Evolutionary conservation across 2,113 vertebrate genomes (phyloP).

Genomic region (Prionailurus bengalensis): DNA sequence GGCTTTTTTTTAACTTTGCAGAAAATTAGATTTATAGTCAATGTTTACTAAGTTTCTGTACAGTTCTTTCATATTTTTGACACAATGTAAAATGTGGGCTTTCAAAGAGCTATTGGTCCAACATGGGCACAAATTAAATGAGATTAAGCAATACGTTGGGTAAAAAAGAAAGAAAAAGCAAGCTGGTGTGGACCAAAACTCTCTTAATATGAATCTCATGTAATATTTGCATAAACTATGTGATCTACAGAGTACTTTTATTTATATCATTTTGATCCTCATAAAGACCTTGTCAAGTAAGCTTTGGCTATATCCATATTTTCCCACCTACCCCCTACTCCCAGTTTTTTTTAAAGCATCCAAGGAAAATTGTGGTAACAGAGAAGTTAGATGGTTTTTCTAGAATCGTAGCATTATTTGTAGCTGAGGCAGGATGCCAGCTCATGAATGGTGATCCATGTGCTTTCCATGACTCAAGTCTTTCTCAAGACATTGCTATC

Average conservation of each 20-base stretch:
- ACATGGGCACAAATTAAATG: background rate
- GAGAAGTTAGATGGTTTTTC: background rate
- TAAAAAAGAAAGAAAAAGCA: background rate
- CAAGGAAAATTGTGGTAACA: background rate
- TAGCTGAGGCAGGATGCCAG: background rate
- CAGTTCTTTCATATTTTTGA: background rate
- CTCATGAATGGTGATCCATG: background rate
- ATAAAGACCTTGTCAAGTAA: background rate
- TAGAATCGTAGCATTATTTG: background rate
- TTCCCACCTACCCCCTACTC: background rate
- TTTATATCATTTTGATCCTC: background rate
- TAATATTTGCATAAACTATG: background rate
- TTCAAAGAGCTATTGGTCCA: background rate
- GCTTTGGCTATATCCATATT: too few species aligned
- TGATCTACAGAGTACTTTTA: background rate
- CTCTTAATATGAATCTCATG: background rate
- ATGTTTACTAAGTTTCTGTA: background rate
- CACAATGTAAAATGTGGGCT: background rate
- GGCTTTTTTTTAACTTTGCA: background rate
- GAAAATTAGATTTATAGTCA: slow-evolving; percentile 33
- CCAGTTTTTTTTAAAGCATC: background rate
- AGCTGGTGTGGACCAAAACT: background rate
- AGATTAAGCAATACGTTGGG: background rate
- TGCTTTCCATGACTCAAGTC: background rate
- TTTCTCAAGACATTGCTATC: background rate